These are phyloP conservation scores for Eublepharis macularius DNA, from an alignment of 2,113 vertebrate species.

Conservation along the genomic window DNA sequence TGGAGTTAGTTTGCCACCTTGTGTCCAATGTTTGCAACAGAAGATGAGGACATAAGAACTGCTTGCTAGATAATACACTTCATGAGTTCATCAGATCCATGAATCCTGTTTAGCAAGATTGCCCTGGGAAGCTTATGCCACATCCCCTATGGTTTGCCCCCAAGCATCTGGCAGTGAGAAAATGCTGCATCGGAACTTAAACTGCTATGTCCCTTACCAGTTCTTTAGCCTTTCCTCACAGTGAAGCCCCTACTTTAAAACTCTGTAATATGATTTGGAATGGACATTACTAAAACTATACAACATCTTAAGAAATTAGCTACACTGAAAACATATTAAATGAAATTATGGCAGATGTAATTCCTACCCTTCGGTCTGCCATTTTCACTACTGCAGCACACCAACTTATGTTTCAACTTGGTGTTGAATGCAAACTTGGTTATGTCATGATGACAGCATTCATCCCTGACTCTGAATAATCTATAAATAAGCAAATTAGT, in stretches of 20 bases:
- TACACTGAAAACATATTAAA: background rate
- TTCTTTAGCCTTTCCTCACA: background rate
- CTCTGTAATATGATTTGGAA: background rate
- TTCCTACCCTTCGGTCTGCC: background rate
- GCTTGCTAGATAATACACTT: background rate
- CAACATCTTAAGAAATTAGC: background rate
- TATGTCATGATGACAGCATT: background rate
- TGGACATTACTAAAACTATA: background rate
- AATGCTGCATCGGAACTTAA: background rate
- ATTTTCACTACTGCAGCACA: background rate
- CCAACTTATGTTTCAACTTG: background rate
- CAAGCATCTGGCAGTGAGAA: background rate
- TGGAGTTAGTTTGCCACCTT: slow-evolving; percentile 63
- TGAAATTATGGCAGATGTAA: background rate
- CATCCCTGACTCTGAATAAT: background rate
- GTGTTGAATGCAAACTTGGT: background rate
- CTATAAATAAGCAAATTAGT: background rate
- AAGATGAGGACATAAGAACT: background rate
- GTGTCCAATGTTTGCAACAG: slow-evolving; percentile 40
- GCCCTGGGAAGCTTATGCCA: background rate
- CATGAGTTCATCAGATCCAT: background rate
- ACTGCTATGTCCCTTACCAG: too few species aligned
- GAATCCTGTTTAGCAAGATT: background rate
- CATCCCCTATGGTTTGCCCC: background rate
- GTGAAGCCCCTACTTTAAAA: background rate